Evolutionary conservation across 2,797 vertebrate species (phyloP), one percentile per base, ranked within the genome.

Genomic region (Poecilia picta): DNA sequence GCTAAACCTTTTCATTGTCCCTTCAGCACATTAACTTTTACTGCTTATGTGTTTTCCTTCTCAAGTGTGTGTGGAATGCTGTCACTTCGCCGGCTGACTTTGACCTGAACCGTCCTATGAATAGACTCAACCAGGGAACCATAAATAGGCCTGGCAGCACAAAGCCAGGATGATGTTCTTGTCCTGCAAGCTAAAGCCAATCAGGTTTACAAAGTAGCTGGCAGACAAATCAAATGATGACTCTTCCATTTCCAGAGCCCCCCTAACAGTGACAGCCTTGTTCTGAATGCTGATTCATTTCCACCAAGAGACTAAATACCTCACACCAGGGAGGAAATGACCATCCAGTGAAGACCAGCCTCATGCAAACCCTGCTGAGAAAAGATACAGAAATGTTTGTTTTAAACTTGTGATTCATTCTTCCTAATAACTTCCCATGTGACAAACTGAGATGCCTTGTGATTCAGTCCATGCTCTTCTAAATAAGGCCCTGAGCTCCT

Each of bases 401-500:
- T 45, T 49, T 81, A 25, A 80, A 81, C 78, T 55, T 75, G 90
- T 94, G 93, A 95, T 90, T 94, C 92, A 94, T 68, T 78, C 83
- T 59, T 53, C n/a, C 55, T 87, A 86, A 90, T 83, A 70, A 85
- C 83, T 74, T 86, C 83, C 85, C 79, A 59, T 15, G 5, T 68
- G 82, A 89, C 53, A 77, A 74, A 55, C 8, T 64, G 77, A 74
- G 55, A 81, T 72, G 74, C 66, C 91, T 86, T 79, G 87, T 93
- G 93, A 94, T 89, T 94, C 93, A 93, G 75, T 79, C 20, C 45
- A 70, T 70, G 81, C 31, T 84, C 78, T 70, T 90, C 94, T 94
- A 94, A 94, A 94, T 92, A 95, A 92, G 93, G 93, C 81, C 84
- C 81, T 41, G 87, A 43, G 39, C 43, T 81, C 80, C 78, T 75